phyloP scores from a whole-genome alignment of 2,888 invertebrate genomes.

The Ephialtes manifestator region DNA sequence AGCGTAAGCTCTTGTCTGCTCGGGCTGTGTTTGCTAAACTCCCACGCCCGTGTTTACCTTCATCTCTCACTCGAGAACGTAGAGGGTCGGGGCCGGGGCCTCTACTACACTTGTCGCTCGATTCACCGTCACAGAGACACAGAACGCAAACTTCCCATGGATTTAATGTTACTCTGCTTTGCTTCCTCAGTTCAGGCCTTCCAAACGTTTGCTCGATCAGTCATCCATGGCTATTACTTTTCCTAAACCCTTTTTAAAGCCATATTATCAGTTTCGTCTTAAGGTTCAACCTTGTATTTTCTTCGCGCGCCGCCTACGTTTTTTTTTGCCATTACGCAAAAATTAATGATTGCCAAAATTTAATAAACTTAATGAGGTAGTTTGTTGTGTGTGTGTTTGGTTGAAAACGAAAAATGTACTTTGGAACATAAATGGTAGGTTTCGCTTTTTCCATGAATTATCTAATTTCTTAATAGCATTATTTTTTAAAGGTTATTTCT shows the following conservation, averaged over 20 bases:
- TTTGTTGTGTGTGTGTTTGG: no score
- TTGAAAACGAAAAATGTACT: no score
- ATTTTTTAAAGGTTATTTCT: no score
- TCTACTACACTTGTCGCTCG: constrained; percentile 9
- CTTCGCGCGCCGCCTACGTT: no score
- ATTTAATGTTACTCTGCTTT: not conserved
- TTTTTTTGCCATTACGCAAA: no score
- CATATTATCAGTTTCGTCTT: not conserved
- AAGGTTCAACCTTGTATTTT: no score
- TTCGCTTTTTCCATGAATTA: no score
- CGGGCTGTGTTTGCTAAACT: constrained; percentile 46
- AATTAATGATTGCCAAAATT: no score
- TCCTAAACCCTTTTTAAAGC: not conserved
- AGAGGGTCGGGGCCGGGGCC: not conserved
- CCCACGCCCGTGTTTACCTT: constrained; percentile 55
- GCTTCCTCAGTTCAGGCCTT: not conserved
- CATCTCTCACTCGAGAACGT: constrained; percentile 20
- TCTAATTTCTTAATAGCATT: no score
- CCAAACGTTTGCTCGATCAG: not conserved
- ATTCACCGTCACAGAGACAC: constrained; percentile 22
- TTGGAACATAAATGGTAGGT: no score
- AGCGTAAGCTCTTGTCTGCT: constrained; percentile 39
- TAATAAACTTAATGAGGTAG: no score
- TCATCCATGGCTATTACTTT: not conserved
- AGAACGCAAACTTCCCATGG: not conserved